Percentiles rank a stretch among this genome's conserved stretches.
Conservation (phyloP, 2,797 vertebrate genomes). For the Macropodus opercularis region DNA sequence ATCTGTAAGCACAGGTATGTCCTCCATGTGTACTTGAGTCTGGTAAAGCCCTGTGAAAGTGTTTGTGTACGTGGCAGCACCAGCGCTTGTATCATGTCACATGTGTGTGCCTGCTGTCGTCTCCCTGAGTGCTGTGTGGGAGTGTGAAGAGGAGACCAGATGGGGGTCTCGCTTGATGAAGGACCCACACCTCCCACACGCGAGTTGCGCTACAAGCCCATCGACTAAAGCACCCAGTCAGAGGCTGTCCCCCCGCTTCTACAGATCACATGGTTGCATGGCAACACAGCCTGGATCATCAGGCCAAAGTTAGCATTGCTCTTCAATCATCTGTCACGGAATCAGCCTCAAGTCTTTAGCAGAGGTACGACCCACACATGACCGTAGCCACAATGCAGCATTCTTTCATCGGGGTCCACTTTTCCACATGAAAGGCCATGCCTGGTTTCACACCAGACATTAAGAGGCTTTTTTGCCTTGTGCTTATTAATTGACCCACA, state of each 20-base stretch:
- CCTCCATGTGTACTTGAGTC: background rate
- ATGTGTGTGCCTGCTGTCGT: conserved; percentile 57
- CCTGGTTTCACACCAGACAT: too few species aligned
- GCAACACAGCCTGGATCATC: conserved; percentile 58
- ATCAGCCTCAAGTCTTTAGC: conserved; percentile 13
- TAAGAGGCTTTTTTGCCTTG: too few species aligned
- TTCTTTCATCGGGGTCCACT: conserved; percentile 2
- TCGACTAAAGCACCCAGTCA: conserved; percentile 24
- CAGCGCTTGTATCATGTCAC: conserved; percentile 42
- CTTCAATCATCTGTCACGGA: conserved; percentile 40
- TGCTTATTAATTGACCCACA: conserved; percentile 49
- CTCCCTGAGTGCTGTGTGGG: conserved; percentile 64
- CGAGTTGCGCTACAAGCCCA: conserved; percentile 5
- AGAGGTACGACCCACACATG: background rate
- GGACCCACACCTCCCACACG: conserved; percentile 60
- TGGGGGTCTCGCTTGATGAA: conserved; percentile 65
- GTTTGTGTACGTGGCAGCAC: conserved; percentile 1
- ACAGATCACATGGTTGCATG: conserved; percentile 59
- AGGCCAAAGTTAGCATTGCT: conserved; percentile 53
- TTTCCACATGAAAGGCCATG: background rate
- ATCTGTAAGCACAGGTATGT: background rate
- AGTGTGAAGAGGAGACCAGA: conserved; percentile 70
- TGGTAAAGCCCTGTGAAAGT: conserved; percentile 6
- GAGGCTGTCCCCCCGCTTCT: conserved; percentile 36
- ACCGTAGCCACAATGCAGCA: conserved; percentile 8